Evolutionary conservation across 2,113 vertebrate genomes (phyloP), one percentile per base, ranked within the genome.

Genomic region (Stegastes partitus): DNA sequence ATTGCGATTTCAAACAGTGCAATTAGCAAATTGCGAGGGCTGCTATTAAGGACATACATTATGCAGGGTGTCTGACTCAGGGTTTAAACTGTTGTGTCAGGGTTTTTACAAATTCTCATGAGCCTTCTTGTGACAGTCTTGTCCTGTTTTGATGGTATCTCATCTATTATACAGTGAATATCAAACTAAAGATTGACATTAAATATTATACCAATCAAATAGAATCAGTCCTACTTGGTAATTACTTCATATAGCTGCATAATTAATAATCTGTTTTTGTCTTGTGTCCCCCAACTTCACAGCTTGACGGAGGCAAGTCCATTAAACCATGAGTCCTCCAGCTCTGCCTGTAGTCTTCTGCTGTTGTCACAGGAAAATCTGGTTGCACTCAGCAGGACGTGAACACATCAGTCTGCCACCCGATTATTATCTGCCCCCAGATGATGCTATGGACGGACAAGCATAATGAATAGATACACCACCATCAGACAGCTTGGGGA

Each of bases 401-500:
- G n/a, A 79, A 34, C 63, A 82, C 85, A 21, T 81, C 78, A 28
- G 31, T 22, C 71, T 62, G 69, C 58, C 81, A 84, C 81, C 75
- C 79, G 67, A 6, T 57, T 71, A 18, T 85, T 69, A 4, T 22
- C 82, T 66, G 74, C 34, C 1, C 14, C 81, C 61, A 68, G 28
- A 79, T 77, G 85, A 85, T 94, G 94, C 89, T 87, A 94, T 94
- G 92, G 88, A 74, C 86, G 79, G 58, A 78, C 66, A 78, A 84
- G 87, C 94, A 94, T 82, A 93, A 98, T 98, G 97, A 97, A 99
- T 94, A 96, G 97, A 91, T 98, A 98, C 88, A 96, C 96, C 23
- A 96, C 93, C 3, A 96, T 99, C 93, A 97, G 94, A 91, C 97
- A 98, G 91, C 96, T 99, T 1, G 97, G 97, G 73, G 97, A 99